Conservation (phyloP, 2,888 invertebrate genomes). For the Netelia virgata region DNA sequence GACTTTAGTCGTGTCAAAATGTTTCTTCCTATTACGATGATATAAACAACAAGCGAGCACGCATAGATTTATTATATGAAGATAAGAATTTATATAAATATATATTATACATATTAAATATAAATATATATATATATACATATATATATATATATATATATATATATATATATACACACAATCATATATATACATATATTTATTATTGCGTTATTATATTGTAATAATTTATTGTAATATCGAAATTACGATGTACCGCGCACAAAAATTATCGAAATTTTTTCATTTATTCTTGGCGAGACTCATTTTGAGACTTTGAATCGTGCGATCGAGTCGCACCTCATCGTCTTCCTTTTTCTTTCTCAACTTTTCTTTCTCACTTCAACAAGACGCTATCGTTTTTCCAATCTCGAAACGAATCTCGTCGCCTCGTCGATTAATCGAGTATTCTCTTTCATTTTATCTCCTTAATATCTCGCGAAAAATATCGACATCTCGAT, state of each 20-base stretch:
- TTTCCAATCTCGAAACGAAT: conserved; percentile 2
- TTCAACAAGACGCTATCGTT: neutral
- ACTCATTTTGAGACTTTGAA: neutral
- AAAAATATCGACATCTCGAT: conserved; percentile 68
- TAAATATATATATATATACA: conserved; percentile 59
- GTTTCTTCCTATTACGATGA: conserved; percentile 82
- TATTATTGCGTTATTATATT: conserved; percentile 85
- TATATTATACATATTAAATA: conserved; percentile 61
- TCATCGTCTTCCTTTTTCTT: neutral
- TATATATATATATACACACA: conserved; percentile 74
- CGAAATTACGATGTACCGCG: conserved; percentile 79
- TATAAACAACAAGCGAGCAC: conserved; percentile 74
- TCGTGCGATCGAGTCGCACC: neutral
- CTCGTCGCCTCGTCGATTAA: conserved; percentile 9
- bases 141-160: conserved; percentile 72
- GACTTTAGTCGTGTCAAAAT: conserved; percentile 82
- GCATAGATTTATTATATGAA: conserved; percentile 71
- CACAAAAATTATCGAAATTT: conserved; percentile 64
- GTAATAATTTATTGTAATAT: conserved; percentile 84
- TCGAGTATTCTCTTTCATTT: conserved; percentile 8
- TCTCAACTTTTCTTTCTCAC: neutral
- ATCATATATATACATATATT: conserved; percentile 80
- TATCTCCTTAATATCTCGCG: conserved; percentile 61
- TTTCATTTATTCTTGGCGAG: conserved; percentile 20
- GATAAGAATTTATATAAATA: conserved; percentile 68